Evolutionary conservation across 2,888 invertebrate genomes (phyloP).

Genomic region (Meiosimyza platycephala): DNA sequence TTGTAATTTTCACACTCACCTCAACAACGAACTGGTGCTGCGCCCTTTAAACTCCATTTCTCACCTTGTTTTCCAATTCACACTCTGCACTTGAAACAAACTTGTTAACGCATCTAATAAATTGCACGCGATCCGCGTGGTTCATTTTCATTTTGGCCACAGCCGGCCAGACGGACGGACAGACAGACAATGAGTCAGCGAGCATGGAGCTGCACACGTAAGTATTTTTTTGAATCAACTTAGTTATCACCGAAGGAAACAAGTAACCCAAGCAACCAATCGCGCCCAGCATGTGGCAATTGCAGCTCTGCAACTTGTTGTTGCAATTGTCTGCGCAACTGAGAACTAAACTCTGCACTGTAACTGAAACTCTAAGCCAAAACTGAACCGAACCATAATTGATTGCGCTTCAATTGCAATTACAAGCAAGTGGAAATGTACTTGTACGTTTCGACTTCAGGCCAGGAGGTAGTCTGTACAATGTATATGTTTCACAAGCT

Average conservation of each 20-base stretch:
- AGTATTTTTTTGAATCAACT: slow-evolving; percentile 26
- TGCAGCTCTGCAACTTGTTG: slow-evolving; percentile 5
- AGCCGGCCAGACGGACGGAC: not conserved
- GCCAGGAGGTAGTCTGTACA: not conserved
- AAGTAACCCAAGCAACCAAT: not conserved
- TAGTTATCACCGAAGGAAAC: slow-evolving; percentile 19
- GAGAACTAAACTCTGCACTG: slow-evolving; percentile 17
- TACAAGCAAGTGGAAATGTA: slow-evolving; percentile 50
- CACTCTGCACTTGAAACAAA: slow-evolving; percentile 28
- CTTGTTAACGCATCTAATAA: slow-evolving; percentile 45
- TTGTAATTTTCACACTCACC: too few relatives aligned
- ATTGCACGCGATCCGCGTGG: slow-evolving; percentile 52
- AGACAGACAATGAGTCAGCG: not conserved
- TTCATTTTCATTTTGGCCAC: slow-evolving; percentile 33
- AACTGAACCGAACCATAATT: slow-evolving; percentile 50
- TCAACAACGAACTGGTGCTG: not conserved
- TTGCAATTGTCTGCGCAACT: not conserved
- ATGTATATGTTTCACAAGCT: slow-evolving; percentile 47
- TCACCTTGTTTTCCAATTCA: slow-evolving; percentile 34
- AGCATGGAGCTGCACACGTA: slow-evolving; percentile 9
- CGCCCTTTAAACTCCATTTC: slow-evolving; percentile 33
- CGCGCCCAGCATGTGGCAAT: slow-evolving; percentile 30
- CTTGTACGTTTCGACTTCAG: slow-evolving; percentile 14
- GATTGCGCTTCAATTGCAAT: slow-evolving; percentile 60
- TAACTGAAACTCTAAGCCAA: not conserved